These are phyloP conservation scores for Hirudo medicinalis DNA, from an alignment of 1,140 invertebrate species.

Conservation along the genomic window DNA sequence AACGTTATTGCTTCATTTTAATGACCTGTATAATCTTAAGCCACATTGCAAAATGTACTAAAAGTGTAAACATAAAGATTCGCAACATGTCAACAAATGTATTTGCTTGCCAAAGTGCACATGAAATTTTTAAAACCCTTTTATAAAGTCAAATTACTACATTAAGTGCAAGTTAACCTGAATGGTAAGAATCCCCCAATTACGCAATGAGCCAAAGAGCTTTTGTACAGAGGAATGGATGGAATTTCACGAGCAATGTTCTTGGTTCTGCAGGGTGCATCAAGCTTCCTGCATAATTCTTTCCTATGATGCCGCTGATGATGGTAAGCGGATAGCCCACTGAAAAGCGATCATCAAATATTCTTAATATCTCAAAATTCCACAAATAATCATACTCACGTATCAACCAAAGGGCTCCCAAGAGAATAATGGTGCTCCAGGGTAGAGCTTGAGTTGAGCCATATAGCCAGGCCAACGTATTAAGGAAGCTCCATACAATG, in stretches of 20 bases:
- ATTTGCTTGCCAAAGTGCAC: too few relatives aligned
- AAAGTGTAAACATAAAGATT: too few relatives aligned
- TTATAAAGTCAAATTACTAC: not conserved
- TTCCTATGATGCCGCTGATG: slow-evolving; percentile 46
- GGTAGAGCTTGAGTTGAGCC: slow-evolving; percentile 47
- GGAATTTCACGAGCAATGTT: slow-evolving; percentile 47
- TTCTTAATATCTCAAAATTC: not conserved
- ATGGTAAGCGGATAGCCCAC: slow-evolving; percentile 47
- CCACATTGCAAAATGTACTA: too few relatives aligned
- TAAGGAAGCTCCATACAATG: slow-evolving; percentile 45
- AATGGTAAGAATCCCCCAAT: slow-evolving; percentile 48
- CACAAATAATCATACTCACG: slow-evolving; percentile 32
- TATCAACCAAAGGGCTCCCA: slow-evolving; percentile 45
- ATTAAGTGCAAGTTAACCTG: slow-evolving; percentile 33
- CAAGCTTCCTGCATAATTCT: slow-evolving; percentile 42
- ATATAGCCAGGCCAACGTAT: slow-evolving; percentile 46
- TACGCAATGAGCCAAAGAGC: slow-evolving; percentile 41
- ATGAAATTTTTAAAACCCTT: too few relatives aligned
- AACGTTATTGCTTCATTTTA: too few relatives aligned
- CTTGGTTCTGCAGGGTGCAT: slow-evolving; percentile 45
- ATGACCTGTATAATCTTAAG: too few relatives aligned
- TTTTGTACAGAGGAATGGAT: slow-evolving; percentile 43
- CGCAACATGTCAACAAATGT: too few relatives aligned
- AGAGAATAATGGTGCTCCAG: slow-evolving; percentile 43
- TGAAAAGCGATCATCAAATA: slow-evolving; percentile 22